A percentile compares a stretch with the other conserved stretches of the same genome.
Evolutionary conservation across 2,113 vertebrate genomes (phyloP).

Genomic region (Oryzias javanicus): DNA sequence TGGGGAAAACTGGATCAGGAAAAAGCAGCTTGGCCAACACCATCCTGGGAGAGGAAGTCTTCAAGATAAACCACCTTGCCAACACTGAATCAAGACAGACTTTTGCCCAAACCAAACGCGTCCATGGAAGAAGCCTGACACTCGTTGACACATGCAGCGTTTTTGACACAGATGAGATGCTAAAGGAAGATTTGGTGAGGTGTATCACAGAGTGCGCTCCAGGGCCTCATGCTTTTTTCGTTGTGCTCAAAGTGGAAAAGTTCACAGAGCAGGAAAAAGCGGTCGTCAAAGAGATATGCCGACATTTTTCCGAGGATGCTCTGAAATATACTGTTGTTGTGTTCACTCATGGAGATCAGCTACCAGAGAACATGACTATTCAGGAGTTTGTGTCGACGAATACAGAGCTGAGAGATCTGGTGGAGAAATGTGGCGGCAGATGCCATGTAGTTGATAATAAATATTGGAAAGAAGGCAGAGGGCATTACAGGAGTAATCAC

Average conservation of each 20-base stretch:
- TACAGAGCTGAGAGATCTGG: constrained; percentile 2
- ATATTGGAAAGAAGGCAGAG: constrained; percentile 16
- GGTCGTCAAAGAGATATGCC: constrained; percentile 2
- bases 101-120: not conserved
- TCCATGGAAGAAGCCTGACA: constrained; percentile 8
- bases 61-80: not conserved
- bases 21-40: constrained; percentile 47
- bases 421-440: not conserved
- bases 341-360: constrained; percentile 52
- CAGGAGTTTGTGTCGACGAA: not conserved
- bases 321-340: constrained; percentile 37
- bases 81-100: not conserved
- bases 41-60: constrained; percentile 9
- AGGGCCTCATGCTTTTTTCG: constrained; percentile 58
- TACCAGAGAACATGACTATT: constrained; percentile 20
- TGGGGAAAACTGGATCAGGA: constrained; percentile 48
- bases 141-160: constrained; percentile 39
- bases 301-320: constrained; percentile 35
- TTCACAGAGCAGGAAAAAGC: constrained; percentile 39
- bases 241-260: constrained; percentile 47
- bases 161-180: constrained; percentile 15
- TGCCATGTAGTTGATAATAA: constrained; percentile 54
- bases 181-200: not conserved
- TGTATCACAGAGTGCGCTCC: constrained; percentile 48
- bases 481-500: constrained; percentile 21